phyloP scores from a whole-genome alignment of 2,797 vertebrate species.

The Channallabes apus region DNA sequence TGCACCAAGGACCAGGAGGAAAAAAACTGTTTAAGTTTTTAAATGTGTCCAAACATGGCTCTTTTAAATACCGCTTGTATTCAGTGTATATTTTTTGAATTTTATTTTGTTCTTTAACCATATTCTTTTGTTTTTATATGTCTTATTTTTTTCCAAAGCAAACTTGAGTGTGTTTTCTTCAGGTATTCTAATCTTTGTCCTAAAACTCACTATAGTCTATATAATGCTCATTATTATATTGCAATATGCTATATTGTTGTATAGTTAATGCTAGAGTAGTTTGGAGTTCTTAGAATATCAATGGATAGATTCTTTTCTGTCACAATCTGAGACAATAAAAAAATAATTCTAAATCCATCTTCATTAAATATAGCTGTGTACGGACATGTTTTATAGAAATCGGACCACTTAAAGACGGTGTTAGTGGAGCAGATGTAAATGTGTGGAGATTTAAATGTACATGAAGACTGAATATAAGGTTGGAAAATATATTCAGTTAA shows the following conservation, averaged over 20 bases:
- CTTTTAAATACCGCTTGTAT: background rate
- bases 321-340: too few species aligned
- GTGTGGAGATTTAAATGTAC: background rate
- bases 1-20: too few species aligned
- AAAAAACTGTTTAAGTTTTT: too few species aligned
- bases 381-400: background rate
- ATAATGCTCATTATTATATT: background rate
- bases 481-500: background rate
- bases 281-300: too few species aligned
- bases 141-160: background rate
- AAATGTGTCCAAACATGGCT: background rate
- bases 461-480: background rate
- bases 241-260: too few species aligned
- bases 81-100: background rate
- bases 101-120: background rate
- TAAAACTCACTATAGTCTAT: background rate
- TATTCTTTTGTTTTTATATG: background rate
- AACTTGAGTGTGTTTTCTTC: too few species aligned
- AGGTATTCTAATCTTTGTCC: background rate
- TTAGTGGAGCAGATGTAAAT: background rate
- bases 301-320: background rate
- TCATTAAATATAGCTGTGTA: too few species aligned
- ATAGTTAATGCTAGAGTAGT: too few species aligned
- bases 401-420: background rate
- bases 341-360: too few species aligned